Conservation (phyloP, 2,888 invertebrate genomes). For the Luffia ferchaultella region DNA sequence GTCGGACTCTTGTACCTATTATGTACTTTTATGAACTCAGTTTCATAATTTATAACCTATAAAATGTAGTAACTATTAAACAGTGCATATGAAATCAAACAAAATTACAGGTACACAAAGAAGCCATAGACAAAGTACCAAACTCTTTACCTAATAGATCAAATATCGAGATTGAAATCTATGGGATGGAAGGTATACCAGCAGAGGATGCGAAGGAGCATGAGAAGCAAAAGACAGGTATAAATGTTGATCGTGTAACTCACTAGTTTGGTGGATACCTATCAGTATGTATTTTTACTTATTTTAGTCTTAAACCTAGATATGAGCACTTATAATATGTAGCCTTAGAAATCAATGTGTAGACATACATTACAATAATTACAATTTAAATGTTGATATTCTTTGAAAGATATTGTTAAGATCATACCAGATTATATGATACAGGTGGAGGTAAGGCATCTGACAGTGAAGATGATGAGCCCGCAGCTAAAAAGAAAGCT, state of each 20-base stretch:
- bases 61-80: background rate
- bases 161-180: slow-evolving; percentile 99
- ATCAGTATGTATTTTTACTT: background rate
- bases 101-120: slow-evolving; percentile 90
- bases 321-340: background rate
- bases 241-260: slow-evolving; percentile 20
- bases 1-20: background rate
- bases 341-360: no score
- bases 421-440: no score
- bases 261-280: background rate
- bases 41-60: background rate
- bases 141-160: slow-evolving; percentile 97
- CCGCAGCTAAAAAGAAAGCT: slow-evolving; percentile 77
- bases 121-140: slow-evolving; percentile 99
- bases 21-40: background rate
- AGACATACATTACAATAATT: no score
- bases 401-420: no score
- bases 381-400: no score
- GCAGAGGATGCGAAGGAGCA: slow-evolving; percentile 93
- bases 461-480: slow-evolving; percentile 87
- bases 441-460: slow-evolving; percentile 74
- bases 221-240: slow-evolving; percentile 83
- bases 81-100: no score
- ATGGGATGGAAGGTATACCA: slow-evolving; percentile 99
- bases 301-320: background rate